These are phyloP conservation scores for Tortricodes alternella DNA, from an alignment of 2,888 invertebrate species.

Conservation along the genomic window DNA sequence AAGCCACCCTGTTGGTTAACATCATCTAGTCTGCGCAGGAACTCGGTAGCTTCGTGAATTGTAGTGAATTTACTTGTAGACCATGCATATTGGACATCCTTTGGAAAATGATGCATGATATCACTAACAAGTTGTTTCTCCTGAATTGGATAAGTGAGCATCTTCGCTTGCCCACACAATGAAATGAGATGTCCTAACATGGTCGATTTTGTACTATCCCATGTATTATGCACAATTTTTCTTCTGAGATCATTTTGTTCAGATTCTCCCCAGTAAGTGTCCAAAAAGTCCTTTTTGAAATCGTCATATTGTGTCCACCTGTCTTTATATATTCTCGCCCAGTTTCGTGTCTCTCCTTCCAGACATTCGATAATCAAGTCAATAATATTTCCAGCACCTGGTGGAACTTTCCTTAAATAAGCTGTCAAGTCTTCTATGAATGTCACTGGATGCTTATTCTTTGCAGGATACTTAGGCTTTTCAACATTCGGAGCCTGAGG, in stretches of 20 bases:
- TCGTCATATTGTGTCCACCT: background rate
- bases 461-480: background rate
- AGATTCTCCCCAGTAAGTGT: background rate
- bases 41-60: background rate
- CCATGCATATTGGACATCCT: background rate
- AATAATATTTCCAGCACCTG: background rate
- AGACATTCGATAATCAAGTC: background rate
- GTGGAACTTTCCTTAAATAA: background rate
- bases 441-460: background rate
- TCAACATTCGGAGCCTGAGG: no score
- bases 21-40: background rate
- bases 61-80: background rate
- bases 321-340: background rate
- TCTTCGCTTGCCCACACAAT: background rate
- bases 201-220: background rate
- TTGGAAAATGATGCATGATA: background rate
- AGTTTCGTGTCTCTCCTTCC: background rate
- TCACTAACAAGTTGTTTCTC: background rate
- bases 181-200: background rate
- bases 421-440: constrained; percentile 1
- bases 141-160: background rate
- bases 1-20: background rate
- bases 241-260: background rate
- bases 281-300: background rate
- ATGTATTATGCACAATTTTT: background rate